phyloP scores from a whole-genome alignment of 2,888 invertebrate genomes.

The Netelia inedita region DNA sequence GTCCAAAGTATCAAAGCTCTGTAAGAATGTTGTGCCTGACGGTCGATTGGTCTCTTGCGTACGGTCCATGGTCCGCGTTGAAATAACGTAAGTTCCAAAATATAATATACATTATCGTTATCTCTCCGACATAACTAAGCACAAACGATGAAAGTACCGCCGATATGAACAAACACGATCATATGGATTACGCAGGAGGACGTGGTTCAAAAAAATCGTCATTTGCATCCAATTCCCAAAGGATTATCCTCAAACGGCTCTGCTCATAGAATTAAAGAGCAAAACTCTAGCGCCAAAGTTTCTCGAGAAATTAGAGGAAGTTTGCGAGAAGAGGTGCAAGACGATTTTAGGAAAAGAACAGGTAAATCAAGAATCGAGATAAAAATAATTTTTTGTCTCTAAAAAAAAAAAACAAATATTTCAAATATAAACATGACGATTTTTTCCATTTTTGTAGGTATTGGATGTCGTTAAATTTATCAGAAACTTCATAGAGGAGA shows the following conservation, averaged over 20 bases:
- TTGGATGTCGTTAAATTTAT: slow-evolving; percentile 88
- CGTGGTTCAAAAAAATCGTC: slow-evolving; percentile 88
- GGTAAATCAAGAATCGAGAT: slow-evolving; percentile 73
- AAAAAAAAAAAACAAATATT: not conserved
- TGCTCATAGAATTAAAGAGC: slow-evolving; percentile 90
- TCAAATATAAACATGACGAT: not conserved
- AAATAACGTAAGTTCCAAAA: slow-evolving; percentile 86
- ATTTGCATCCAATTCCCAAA: slow-evolving; percentile 89
- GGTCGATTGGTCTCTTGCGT: slow-evolving; percentile 89
- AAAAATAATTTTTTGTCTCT: slow-evolving; percentile 13
- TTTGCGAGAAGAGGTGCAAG: slow-evolving; percentile 88
- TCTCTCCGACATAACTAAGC: not conserved
- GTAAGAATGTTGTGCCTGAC: slow-evolving; percentile 88
- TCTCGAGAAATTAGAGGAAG: slow-evolving; percentile 87
- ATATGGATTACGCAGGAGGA: slow-evolving; percentile 84
- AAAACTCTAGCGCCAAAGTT: slow-evolving; percentile 89
- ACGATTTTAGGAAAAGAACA: slow-evolving; percentile 88
- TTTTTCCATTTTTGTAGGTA: slow-evolving; percentile 82
- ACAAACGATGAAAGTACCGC: not conserved
- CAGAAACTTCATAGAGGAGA: slow-evolving; percentile 89
- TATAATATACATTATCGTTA: slow-evolving; percentile 16
- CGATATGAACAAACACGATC: not conserved
- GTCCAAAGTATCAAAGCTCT: slow-evolving; percentile 88
- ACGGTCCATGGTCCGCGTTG: slow-evolving; percentile 88
- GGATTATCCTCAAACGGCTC: slow-evolving; percentile 87